Conservation (phyloP, 1,140 invertebrate species). For the Zophobas atratus region DNA sequence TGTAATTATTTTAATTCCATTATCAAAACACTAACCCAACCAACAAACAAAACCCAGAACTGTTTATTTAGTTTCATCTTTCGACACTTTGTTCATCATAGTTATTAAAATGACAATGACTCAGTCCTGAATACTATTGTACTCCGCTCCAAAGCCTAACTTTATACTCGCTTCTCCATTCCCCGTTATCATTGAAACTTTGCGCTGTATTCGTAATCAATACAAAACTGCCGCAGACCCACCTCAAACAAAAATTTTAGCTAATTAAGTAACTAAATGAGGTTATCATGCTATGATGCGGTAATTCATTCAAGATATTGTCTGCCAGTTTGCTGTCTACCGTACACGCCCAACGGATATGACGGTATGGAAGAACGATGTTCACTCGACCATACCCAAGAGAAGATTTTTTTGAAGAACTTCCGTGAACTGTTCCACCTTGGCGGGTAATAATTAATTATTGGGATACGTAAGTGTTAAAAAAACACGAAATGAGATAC, state of each 20-base stretch:
- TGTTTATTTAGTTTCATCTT: not conserved
- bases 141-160: not conserved
- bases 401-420: constrained; percentile 17
- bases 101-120: not conserved
- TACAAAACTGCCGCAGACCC: constrained; percentile 8
- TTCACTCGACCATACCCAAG: constrained; percentile 20
- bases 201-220: not conserved
- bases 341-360: constrained; percentile 30
- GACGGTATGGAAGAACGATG: constrained; percentile 20
- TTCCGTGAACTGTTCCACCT: not conserved
- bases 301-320: constrained; percentile 43
- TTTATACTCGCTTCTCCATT: too few species aligned
- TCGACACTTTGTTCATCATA: not conserved
- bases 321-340: constrained; percentile 17
- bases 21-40: too few species aligned
- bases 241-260: constrained; percentile 14
- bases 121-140: not conserved
- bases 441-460: not conserved
- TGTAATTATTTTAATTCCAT: too few species aligned
- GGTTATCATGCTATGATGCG: constrained; percentile 27
- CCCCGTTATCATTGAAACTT: too few species aligned
- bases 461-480: too few species aligned
- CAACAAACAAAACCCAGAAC: too few species aligned
- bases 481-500: too few species aligned
- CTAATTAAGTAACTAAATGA: constrained; percentile 25